Evolutionary conservation across 2,888 invertebrate genomes (phyloP).

Genomic region (Platypus cylindrus): DNA sequence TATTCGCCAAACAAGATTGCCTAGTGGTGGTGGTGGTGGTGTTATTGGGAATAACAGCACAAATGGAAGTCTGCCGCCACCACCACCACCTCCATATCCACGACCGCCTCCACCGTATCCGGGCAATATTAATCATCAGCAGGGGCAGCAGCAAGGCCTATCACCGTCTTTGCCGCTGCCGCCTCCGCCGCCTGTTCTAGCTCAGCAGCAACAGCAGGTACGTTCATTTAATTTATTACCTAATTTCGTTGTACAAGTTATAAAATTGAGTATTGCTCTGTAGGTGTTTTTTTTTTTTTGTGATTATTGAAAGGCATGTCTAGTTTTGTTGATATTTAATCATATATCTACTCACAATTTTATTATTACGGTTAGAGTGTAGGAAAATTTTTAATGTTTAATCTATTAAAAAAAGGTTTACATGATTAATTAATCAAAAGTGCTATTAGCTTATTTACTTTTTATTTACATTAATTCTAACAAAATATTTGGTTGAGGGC

Average conservation of each 20-base stretch:
- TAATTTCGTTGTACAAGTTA: no score
- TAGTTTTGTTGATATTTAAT: conserved; percentile 5
- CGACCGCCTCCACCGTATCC: conserved; percentile 60
- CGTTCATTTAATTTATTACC: neutral
- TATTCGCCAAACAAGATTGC: conserved; percentile 3
- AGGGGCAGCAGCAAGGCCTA: conserved; percentile 5
- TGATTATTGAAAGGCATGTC: neutral
- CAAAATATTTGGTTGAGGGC: conserved; percentile 24
- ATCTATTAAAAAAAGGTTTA: no score
- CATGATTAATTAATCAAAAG: no score
- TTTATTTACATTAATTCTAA: conserved; percentile 11
- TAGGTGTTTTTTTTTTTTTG: no score
- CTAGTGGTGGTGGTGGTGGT: conserved; percentile 3
- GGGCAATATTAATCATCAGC: conserved; percentile 35
- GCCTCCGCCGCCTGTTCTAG: no score
- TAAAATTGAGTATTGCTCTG: no score
- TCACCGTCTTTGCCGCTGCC: no score
- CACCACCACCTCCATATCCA: conserved; percentile 61
- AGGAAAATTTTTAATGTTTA: no score
- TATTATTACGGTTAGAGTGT: no score
- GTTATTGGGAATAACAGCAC: no score
- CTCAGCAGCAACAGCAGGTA: neutral
- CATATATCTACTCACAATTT: no score
- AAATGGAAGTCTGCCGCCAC: conserved; percentile 34
- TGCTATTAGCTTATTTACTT: no score